Evolutionary conservation across 2,113 vertebrate genomes (phyloP).

Genomic region (Pangasianodon hypophthalmus): DNA sequence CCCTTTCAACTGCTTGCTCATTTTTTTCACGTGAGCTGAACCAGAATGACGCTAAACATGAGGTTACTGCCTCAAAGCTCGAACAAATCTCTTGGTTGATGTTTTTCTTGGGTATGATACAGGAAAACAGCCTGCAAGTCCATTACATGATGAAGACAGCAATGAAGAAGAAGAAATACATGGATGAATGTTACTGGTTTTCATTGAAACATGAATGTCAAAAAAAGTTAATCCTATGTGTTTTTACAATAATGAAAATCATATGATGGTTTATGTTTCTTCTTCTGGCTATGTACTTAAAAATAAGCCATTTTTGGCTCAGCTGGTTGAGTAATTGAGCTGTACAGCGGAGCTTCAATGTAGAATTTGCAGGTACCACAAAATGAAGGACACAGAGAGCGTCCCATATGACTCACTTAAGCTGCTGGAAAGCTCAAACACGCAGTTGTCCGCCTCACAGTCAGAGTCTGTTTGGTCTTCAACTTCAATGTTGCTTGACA

Average conservation of each 20-base stretch:
- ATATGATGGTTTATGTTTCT: neutral
- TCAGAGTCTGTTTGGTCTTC: slow-evolving; percentile 9
- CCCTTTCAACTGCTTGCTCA: slow-evolving; percentile 25
- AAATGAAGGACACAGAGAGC: neutral
- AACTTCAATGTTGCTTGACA: slow-evolving; percentile 54
- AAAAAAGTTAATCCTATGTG: neutral
- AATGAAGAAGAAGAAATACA: neutral
- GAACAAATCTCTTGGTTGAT: neutral
- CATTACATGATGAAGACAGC: neutral
- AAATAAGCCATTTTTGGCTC: neutral
- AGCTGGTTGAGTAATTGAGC: slow-evolving; percentile 2
- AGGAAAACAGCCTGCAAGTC: neutral
- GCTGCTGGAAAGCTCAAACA: slow-evolving; percentile 25
- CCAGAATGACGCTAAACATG: slow-evolving; percentile 16
- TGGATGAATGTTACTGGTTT: slow-evolving; percentile 23
- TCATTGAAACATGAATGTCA: neutral
- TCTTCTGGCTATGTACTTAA: neutral
- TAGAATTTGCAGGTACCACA: slow-evolving; percentile 9
- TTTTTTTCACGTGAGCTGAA: neutral
- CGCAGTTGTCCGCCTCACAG: slow-evolving; percentile 16
- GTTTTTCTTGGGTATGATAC: neutral
- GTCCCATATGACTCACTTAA: slow-evolving; percentile 20
- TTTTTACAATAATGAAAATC: neutral
- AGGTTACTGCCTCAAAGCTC: slow-evolving; percentile 11
- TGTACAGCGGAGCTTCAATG: neutral